These are phyloP conservation scores for Paracanthobrama guichenoti DNA, from an alignment of 2,113 vertebrate genomes.

Conservation along the genomic window DNA sequence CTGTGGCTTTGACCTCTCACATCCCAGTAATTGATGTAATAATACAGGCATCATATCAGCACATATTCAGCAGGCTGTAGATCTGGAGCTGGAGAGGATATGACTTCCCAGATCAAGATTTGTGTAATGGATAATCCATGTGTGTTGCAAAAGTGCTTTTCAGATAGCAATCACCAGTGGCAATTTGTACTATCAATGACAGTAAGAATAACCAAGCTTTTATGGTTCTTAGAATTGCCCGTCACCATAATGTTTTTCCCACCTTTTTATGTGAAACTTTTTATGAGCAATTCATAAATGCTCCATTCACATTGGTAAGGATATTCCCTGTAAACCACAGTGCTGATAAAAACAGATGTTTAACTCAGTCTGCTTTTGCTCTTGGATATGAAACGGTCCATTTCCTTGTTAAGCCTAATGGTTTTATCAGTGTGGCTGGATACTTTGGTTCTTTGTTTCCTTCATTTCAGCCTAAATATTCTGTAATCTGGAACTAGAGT, in stretches of 20 bases:
- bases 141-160: constrained; percentile 39
- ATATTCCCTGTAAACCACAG: constrained; percentile 28
- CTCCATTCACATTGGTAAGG: constrained; percentile 24
- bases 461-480: background rate
- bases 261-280: background rate
- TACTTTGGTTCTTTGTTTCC: constrained; percentile 6
- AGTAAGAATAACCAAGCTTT: constrained; percentile 35
- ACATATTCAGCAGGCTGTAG: constrained; percentile 76
- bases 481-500: background rate
- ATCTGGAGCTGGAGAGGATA: constrained; percentile 69
- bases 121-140: constrained; percentile 44
- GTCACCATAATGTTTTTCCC: background rate
- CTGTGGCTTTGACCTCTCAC: constrained; percentile 76
- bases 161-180: constrained; percentile 23
- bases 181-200: constrained; percentile 33
- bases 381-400: constrained; percentile 20
- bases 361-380: constrained; percentile 32
- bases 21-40: constrained; percentile 78
- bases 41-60: constrained; percentile 77
- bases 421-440: constrained; percentile 26
- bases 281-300: constrained; percentile 25
- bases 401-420: constrained; percentile 53
- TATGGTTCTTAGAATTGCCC: constrained; percentile 17
- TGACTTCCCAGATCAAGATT: constrained; percentile 62
- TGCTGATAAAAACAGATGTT: constrained; percentile 51